Conservation (phyloP, 2,113 vertebrate species). For the Megalops atlanticus region DNA sequence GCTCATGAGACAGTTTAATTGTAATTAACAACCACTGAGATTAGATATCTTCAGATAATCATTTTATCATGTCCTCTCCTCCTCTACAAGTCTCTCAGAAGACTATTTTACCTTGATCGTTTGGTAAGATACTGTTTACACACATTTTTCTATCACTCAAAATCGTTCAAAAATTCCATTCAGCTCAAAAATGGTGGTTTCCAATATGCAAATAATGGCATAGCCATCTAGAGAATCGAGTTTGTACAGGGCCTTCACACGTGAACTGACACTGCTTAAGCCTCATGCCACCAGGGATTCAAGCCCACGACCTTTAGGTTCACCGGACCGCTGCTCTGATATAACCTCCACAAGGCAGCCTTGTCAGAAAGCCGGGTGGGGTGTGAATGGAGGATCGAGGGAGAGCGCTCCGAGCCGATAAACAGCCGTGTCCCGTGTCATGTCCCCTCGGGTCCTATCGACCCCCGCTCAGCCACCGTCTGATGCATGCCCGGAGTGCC, state of each 20-base stretch:
- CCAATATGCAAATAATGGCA: too few relatives aligned
- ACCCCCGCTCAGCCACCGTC: constrained; percentile 25
- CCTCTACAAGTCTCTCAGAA: constrained; percentile 33
- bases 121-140: background rate
- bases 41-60: constrained; percentile 54
- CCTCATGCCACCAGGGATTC: too few relatives aligned
- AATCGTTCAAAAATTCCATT: background rate
- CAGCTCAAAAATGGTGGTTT: too few relatives aligned
- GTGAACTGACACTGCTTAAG: too few relatives aligned
- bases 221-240: too few relatives aligned
- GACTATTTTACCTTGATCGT: constrained; percentile 12
- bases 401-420: too few relatives aligned
- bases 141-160: background rate
- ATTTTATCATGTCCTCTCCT: constrained; percentile 47
- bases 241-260: too few relatives aligned
- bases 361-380: background rate
- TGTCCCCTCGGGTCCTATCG: background rate
- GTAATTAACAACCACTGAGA: constrained; percentile 55
- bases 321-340: background rate
- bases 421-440: background rate
- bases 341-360: background rate
- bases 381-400: background rate
- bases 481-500: constrained; percentile 31
- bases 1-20: constrained; percentile 56
- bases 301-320: too few relatives aligned